Evolutionary conservation across 1,140 invertebrate genomes (phyloP), one percentile per base, ranked within the genome.

Genomic region (Ruditapes philippinarum): DNA sequence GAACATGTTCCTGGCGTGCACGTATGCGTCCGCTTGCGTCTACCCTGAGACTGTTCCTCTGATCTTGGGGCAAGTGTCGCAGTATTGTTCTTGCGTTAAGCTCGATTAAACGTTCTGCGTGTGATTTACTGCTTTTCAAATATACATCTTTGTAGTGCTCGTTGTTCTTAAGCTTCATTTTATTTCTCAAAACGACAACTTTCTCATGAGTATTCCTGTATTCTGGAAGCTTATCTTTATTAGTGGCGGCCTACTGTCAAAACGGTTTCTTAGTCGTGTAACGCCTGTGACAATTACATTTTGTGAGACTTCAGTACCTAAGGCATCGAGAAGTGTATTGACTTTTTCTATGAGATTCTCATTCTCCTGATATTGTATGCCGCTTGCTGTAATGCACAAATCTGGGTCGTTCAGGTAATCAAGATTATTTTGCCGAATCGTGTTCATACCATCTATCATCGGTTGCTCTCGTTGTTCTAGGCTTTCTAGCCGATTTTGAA

Each of bases 211-310:
- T n/a, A n/a, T n/a, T n/a, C n/a, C n/a, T n/a, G n/a, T 68, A 73
- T 73, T 73, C n/a, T 36, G 19, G 36, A 85, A 74, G 49, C 68
- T 70, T 9, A 85, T 85, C 45, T 70, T 85, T 31, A 85, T 38
- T 1, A 85, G 17, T 7, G 22, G 22, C 7, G 82, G 82, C 22
- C 36, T 45, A 33, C 22, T 22, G 17, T 85, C 22, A n/a, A 31
- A 33, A n/a, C 45, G 9, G 1, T 38, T 42, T 45, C 19, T 7
- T 33, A 85, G 25, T 25, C 68, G 62, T 25, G 49, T 31, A 7
- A 65, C 38, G 7, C 11, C 38, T 5, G 82, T 85, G 12, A 70
- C 33, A 5, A 7, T 36, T 22, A 70, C 65, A 40, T 22, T 4
- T 14, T 2, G 5, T 12, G 31, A 70, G 17, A 70, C 65, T 5